phyloP scores from a whole-genome alignment of 2,113 vertebrate genomes.

The Notothenia coriiceps region DNA sequence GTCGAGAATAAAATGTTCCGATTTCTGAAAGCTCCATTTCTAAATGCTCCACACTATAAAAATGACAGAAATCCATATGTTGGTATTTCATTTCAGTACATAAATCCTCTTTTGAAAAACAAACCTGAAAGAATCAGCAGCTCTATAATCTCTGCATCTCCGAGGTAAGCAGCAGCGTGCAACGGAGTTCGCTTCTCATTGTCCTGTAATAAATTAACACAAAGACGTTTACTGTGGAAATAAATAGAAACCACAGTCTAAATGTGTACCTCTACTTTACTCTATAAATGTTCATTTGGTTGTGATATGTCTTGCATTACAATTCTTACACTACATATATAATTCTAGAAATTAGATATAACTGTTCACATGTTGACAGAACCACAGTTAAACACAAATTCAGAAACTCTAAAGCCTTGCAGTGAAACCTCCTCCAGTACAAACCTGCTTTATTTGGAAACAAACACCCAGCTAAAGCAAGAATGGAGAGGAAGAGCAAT shows the following conservation, averaged over 20 bases:
- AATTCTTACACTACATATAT: not conserved
- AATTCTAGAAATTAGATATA: not conserved
- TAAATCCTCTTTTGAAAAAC: slow-evolving; percentile 40
- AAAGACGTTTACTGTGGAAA: not conserved
- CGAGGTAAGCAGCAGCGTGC: slow-evolving; percentile 97
- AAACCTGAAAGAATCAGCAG: slow-evolving; percentile 98
- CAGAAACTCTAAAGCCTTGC: not conserved
- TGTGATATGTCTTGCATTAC: not conserved
- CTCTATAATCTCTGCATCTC: slow-evolving; percentile 98
- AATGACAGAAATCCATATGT: not conserved
- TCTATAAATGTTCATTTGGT: not conserved
- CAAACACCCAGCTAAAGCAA: slow-evolving; percentile 32
- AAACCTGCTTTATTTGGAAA: slow-evolving; percentile 51
- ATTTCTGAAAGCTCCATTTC: not conserved
- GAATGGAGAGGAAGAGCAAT: slow-evolving; percentile 52
- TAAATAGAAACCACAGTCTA: slow-evolving; percentile 1
- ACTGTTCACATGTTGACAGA: not conserved
- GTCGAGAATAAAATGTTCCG: not conserved
- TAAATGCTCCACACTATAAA: not conserved
- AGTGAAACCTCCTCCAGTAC: slow-evolving; percentile 24
- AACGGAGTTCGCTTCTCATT: slow-evolving; percentile 98
- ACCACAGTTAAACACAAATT: slow-evolving; percentile 10
- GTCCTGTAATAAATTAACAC: slow-evolving; percentile 87
- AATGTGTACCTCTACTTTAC: not conserved
- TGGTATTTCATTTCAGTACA: not conserved